Percentiles rank a stretch among this genome's conserved stretches.
Conservation (phyloP, 1,140 invertebrate species). For the Oncopodura yosiiana region DNA sequence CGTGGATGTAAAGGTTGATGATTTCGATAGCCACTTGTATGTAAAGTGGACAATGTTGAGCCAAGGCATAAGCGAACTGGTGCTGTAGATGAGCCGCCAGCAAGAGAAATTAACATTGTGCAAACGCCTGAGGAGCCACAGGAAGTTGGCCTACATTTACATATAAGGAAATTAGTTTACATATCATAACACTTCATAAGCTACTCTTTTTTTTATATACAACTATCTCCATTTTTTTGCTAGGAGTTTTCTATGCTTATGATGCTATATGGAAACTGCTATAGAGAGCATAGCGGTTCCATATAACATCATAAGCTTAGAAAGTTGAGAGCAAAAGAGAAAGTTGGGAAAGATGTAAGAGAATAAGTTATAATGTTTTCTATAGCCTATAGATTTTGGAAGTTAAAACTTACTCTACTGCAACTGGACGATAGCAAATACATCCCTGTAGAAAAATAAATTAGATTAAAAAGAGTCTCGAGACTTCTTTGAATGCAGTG, state of each 20-base stretch:
- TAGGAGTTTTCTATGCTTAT: no score
- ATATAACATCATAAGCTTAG: no score
- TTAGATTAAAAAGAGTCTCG: not conserved
- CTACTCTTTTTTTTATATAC: no score
- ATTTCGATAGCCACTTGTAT: not conserved
- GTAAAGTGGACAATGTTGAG: slow-evolving; percentile 50
- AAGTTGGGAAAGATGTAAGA: no score
- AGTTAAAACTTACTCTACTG: slow-evolving; percentile 53
- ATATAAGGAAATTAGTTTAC: no score
- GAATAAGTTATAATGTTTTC: slow-evolving; percentile 43
- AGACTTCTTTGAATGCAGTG: no score
- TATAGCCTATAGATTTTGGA: slow-evolving; percentile 15
- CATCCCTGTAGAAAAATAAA: slow-evolving; percentile 21
- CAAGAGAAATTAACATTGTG: slow-evolving; percentile 76
- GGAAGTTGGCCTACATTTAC: no score
- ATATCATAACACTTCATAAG: no score
- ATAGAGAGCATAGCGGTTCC: no score
- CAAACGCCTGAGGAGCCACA: slow-evolving; percentile 79
- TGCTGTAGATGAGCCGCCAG: slow-evolving; percentile 60
- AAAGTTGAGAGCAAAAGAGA: no score
- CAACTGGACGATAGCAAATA: slow-evolving; percentile 55
- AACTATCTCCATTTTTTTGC: no score
- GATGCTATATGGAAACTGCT: no score
- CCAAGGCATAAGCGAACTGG: slow-evolving; percentile 61
- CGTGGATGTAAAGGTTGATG: slow-evolving; percentile 13